Percentiles rank a stretch among this genome's conserved stretches.
phyloP scores from a whole-genome alignment of 2,113 vertebrate species.

The Nestor notabilis region DNA sequence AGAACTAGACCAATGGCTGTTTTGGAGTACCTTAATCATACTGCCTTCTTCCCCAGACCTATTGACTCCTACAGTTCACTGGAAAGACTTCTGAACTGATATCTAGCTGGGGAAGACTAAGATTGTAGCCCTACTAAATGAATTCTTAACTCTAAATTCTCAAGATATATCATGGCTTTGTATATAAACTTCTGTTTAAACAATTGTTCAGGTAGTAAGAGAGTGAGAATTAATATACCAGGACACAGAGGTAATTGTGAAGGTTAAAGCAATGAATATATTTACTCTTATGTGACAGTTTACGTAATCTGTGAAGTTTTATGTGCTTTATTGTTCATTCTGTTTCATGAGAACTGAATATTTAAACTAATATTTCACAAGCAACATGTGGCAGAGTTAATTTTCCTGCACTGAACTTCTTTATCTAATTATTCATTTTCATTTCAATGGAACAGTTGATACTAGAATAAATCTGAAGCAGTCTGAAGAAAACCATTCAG shows the following conservation, averaged over 20 bases:
- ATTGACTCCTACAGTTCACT: neutral
- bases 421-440: constrained; percentile 27
- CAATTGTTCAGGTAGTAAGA: neutral
- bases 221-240: neutral
- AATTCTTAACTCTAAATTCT: neutral
- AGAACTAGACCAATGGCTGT: neutral
- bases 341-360: neutral
- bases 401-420: constrained; percentile 23
- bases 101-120: neutral
- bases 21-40: neutral
- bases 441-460: constrained; percentile 32
- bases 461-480: constrained; percentile 32
- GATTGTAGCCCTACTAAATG: neutral
- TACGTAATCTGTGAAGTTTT: neutral
- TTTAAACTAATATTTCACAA: constrained; percentile 23
- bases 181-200: neutral
- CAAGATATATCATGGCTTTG: neutral
- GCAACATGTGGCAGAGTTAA: neutral
- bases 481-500: constrained; percentile 8
- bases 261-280: constrained; percentile 3
- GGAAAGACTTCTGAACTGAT: neutral
- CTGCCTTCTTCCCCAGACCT: neutral
- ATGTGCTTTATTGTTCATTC: constrained; percentile 17
- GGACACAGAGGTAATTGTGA: neutral
- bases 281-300: neutral